Evolutionary conservation across 2,797 vertebrate genomes (phyloP), one percentile per base, ranked within the genome.

Genomic region (Etheostoma nigrum): DNA sequence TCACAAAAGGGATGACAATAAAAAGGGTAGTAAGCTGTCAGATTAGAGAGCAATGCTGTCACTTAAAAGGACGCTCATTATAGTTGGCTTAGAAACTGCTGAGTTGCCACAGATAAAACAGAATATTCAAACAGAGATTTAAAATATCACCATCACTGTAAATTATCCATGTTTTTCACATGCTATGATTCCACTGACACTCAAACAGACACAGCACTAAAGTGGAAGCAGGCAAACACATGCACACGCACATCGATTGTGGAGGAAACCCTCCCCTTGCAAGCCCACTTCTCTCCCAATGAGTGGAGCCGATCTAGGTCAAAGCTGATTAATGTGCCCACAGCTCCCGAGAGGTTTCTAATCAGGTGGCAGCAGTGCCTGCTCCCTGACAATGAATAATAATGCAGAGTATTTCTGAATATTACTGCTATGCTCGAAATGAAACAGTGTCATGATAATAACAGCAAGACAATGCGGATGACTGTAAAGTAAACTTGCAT

Each of bases 301-400:
- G 89, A 90, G 86, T 83, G 83, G 84, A 93, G 87, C 93, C 93
- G 91, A 95, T 93, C 92, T 95, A 92, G 93, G 94, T 95, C 94
- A 95, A 88, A 91, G 91, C 94, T 94, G 94, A 95, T 95, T 94
- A 95, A 95, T 94, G 94, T 88, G 80, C 80, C 91, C 88, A 87
- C 86, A 88, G 90, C 86, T 90, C 90, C 93, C 76, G 16, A 85
- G 90, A 91, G 92, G 80, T 71, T 84, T 88, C 83, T 86, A 85
- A 87, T 94, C 92, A 93, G 91, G 93, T 92, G 92, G 91, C 88
- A 86, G 77, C 85, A 54, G 59, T 79, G 89, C 82, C 82, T 87
- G 82, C 84, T 84, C 79, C 53, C 84, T 71, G 78, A 54, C 69
- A 55, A 78, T 67, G 86, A 85, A 91, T 87, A 83, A 85, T 86